phyloP scores from a whole-genome alignment of 2,113 vertebrate species.

The Callipepla squamata region DNA sequence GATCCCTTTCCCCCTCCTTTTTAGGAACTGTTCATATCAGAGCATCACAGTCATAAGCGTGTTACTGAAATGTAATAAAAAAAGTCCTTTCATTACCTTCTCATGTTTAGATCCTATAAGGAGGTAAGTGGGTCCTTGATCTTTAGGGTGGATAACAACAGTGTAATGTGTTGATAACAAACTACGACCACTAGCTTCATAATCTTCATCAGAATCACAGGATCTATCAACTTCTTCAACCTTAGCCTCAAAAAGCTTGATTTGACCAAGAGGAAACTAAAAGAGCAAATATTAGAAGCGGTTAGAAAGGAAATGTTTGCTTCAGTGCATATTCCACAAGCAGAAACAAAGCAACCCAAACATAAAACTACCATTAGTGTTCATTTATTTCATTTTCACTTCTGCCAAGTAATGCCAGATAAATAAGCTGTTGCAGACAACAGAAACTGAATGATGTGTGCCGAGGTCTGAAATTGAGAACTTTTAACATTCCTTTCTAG shows the following conservation, averaged over 20 bases:
- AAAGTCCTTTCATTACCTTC: slow-evolving; percentile 80
- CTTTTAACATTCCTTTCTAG: not conserved
- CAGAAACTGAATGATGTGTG: not conserved
- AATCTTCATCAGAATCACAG: slow-evolving; percentile 88
- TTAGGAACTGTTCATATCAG: not conserved
- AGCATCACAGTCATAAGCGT: not conserved
- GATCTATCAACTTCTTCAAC: slow-evolving; percentile 94
- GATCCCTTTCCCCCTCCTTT: not conserved
- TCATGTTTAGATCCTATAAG: slow-evolving; percentile 91
- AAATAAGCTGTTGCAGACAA: not conserved
- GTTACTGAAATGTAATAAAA: not conserved
- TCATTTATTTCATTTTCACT: not conserved
- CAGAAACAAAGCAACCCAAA: not conserved
- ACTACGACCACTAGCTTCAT: slow-evolving; percentile 84
- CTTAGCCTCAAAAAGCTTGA: slow-evolving; percentile 91
- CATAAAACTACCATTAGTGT: not conserved
- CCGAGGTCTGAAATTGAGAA: not conserved
- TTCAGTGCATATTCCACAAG: not conserved
- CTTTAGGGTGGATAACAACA: slow-evolving; percentile 88
- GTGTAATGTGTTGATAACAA: slow-evolving; percentile 85
- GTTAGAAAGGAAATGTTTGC: not conserved
- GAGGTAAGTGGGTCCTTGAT: slow-evolving; percentile 91
- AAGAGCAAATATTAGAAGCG: slow-evolving; percentile 46
- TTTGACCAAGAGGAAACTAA: slow-evolving; percentile 96
- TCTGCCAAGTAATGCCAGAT: not conserved